Evolutionary conservation across 2,113 vertebrate species (phyloP).

Genomic region (Falcunculus frontatus): DNA sequence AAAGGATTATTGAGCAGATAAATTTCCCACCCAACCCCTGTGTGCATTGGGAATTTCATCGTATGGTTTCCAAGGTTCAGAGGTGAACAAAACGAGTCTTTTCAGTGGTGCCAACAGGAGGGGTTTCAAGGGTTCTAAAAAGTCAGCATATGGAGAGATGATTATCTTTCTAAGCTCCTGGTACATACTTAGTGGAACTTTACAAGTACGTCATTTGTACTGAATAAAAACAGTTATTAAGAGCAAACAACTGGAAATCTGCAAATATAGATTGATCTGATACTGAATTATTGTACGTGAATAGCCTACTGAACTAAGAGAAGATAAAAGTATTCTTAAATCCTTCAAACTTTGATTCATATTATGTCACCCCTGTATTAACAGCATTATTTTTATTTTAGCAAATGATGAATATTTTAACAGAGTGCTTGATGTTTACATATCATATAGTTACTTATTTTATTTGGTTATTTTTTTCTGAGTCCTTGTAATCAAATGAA

Average conservation of each 20-base stretch:
- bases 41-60: not conserved
- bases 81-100: not conserved
- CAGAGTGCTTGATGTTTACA: not conserved
- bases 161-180: not conserved
- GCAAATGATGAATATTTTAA: not conserved
- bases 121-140: not conserved
- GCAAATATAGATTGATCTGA: not conserved
- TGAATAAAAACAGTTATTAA: not conserved
- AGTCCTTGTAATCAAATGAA: not conserved
- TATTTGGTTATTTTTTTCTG: not conserved
- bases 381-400: not conserved
- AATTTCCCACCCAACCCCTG: not conserved
- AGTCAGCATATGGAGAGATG: not conserved
- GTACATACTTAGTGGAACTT: not conserved
- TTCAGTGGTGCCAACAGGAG: not conserved
- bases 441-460: not conserved
- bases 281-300: not conserved
- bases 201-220: not conserved
- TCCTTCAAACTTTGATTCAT: not conserved
- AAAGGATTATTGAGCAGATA: not conserved
- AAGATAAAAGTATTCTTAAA: not conserved
- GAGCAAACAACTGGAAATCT: not conserved
- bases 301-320: not conserved
- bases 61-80: not conserved
- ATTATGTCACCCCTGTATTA: not conserved